These are phyloP conservation scores for Peribatodes rhomboidaria DNA, from an alignment of 2,888 invertebrate species.

Conservation along the genomic window DNA sequence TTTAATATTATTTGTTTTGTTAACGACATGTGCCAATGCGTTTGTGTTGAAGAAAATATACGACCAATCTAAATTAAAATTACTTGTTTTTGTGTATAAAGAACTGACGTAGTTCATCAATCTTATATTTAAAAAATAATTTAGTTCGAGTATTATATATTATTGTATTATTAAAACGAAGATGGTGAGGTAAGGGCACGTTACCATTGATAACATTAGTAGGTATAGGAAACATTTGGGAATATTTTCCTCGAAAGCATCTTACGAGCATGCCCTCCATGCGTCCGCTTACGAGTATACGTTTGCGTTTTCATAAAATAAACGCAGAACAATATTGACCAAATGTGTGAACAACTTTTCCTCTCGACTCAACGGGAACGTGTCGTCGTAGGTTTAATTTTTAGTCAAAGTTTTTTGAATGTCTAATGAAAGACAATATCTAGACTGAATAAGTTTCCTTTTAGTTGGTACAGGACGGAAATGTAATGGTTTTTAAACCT, in stretches of 20 bases:
- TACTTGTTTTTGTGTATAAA: constrained; percentile 60
- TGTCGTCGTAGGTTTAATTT: constrained; percentile 56
- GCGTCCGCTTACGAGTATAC: not conserved
- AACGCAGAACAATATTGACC: not conserved
- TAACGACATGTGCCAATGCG: constrained; percentile 67
- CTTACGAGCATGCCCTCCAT: not conserved
- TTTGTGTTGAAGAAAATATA: constrained; percentile 55
- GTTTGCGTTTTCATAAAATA: too few species aligned
- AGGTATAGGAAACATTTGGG: not conserved
- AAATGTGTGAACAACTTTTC: not conserved
- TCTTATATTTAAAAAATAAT: constrained; percentile 66
- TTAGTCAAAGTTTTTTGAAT: constrained; percentile 73
- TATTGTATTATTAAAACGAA: constrained; percentile 42
- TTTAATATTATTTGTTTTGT: constrained; percentile 45
- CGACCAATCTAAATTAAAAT: constrained; percentile 56
- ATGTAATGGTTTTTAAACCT: constrained; percentile 48
- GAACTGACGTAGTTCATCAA: constrained; percentile 70
- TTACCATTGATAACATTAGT: not conserved
- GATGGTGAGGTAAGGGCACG: constrained; percentile 40
- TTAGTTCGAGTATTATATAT: constrained; percentile 78
- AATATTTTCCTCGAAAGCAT: not conserved
- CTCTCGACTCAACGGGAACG: constrained; percentile 7
- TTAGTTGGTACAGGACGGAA: constrained; percentile 63
- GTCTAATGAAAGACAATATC: constrained; percentile 82
- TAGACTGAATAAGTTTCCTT: constrained; percentile 83